Evolutionary conservation across 2,113 vertebrate species (phyloP), one percentile per base, ranked within the genome.

Genomic region (Eublepharis macularius): DNA sequence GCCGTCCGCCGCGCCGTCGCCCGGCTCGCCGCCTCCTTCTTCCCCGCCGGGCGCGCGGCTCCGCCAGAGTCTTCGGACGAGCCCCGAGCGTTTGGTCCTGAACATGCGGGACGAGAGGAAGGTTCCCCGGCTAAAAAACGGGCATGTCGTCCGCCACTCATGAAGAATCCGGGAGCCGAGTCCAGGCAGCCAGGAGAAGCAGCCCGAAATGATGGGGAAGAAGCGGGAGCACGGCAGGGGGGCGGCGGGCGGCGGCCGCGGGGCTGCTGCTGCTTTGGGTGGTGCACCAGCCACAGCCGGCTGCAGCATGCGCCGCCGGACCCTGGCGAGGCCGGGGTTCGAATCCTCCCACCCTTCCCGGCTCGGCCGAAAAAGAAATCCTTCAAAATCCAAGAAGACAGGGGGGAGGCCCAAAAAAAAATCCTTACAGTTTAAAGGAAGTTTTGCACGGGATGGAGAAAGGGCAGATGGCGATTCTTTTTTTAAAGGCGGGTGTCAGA

Each of bases 11-110:
- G 82, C 91, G 47, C 88, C 91, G 36, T 87, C 92, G 36, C 89
- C 95, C 77, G 84, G 91, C 79, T 89, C 94, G 63, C 88, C 90
- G 79, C 98, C 98, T 95, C 97, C 97, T 96, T 97, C 97, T 96
- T 97, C 88, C 57, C 95, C 98, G 95, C 96, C 97, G 96, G 98
- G 97, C 95, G 97, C 98, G 74, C 98, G 98, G 97, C 97, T 98
- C 97, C 98, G 96, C 98, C 98, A 99, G 94, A 99, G 98, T 97
- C 98, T 98, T 96, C 98, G 98, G 96, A 99, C 97, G 96, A 99
- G 98, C 97, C 97, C 97, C 97, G 98, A 98, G 94, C 98, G 98
- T 99, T 98, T 99, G 98, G 98, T 99, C 98, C 98, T 98, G 97
- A 99, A 98, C 98, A 99, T 99, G 95, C 97, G 98, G 98, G 98